A percentile compares a stretch with the other conserved stretches of the same genome.
phyloP scores from a whole-genome alignment of 2,113 vertebrate species.

The Hirundichthys speculiger region DNA sequence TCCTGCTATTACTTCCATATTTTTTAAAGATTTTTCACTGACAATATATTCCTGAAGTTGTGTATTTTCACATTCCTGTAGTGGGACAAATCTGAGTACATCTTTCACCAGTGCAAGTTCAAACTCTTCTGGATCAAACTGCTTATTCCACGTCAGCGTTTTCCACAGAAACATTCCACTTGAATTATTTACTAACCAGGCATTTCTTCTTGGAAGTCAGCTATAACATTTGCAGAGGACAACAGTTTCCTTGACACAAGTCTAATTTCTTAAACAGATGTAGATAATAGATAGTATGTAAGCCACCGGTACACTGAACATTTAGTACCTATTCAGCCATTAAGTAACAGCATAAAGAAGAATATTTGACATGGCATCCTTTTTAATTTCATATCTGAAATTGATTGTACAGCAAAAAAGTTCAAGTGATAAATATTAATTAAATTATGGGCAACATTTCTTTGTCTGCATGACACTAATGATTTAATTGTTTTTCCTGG shows the following conservation, averaged over 20 bases:
- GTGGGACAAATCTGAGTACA: neutral
- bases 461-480: neutral
- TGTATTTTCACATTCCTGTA: neutral
- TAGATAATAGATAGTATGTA: neutral
- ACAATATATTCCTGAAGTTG: neutral
- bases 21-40: too few relatives aligned
- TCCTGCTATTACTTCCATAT: too few relatives aligned
- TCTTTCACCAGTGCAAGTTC: neutral
- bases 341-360: too few relatives aligned
- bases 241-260: neutral
- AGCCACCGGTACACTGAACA: neutral
- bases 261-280: neutral
- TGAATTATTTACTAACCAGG: slow-evolving; percentile 43
- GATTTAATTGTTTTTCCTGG: neutral
- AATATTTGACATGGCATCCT: too few relatives aligned
- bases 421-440: neutral
- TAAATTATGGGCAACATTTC: too few relatives aligned
- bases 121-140: neutral
- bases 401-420: neutral
- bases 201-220: slow-evolving; percentile 11
- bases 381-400: too few relatives aligned
- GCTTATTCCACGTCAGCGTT: slow-evolving; percentile 20
- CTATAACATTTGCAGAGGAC: slow-evolving; percentile 5
- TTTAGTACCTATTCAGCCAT: neutral
- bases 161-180: slow-evolving; percentile 20